Base-by-base conservation (phyloP, 2,888 invertebrate species). In the Ernsta delagoae region DNA sequence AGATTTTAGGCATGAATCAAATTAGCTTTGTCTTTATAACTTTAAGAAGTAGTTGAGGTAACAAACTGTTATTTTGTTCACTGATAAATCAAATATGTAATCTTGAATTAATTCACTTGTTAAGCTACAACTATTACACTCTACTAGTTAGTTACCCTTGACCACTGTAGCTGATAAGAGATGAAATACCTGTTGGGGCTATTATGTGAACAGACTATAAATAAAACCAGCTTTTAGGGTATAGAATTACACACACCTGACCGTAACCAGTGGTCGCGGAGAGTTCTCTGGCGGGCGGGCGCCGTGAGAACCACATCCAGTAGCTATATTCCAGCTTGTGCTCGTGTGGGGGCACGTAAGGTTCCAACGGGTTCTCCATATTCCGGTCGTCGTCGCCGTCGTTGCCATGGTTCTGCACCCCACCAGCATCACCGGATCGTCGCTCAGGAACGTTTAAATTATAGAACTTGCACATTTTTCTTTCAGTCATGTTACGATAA, bases 261-360 rank as follows among this genome's bases (percentile, higher is more conserved):
- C 90, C 91, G 75, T 93, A 94, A 75, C 93, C 93, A 79, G 90
- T 87, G 78, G 91, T 85, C 71, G 88, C 78, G 70, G 90, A 88
- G 53, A 90, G 84, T 66, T 92, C 91, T 74, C 92, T 85, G 74
- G 92, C 84, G 72, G 92, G 90, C 45, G 94, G 94, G 79, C 95
- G 94, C 76, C 94, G 88, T 56, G 95, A 94, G 84, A 96, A 98
- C 99, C 99, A 99, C 87, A 99, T 94, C 91, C 98, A 98, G 89
- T 99, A 99, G 75, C 96, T 96, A 92, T 97, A 98, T 89, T 99
- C 98, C 80, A 99, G 94, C 87, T 97, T 97, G 89, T 99, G 98
- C 90, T 99, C 98, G 76, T 96, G 96, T 73, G 96, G 95, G 71
- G 96, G 96, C 83, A 97, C 96, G 72, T 83, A 83, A 41, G 89